These are phyloP conservation scores for Turdus rufiventris DNA, from an alignment of 2,113 vertebrate species.

Conservation along the genomic window DNA sequence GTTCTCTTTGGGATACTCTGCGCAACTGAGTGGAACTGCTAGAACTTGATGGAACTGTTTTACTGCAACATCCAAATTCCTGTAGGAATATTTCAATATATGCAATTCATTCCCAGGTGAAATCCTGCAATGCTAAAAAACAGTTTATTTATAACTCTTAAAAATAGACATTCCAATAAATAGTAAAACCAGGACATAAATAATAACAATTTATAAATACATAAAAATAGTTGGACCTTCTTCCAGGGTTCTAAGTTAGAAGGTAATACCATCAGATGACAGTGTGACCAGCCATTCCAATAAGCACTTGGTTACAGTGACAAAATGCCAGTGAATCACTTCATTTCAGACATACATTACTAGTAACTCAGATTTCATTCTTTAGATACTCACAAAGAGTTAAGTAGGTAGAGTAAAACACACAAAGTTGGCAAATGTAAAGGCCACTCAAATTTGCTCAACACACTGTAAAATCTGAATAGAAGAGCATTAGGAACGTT, in stretches of 20 bases:
- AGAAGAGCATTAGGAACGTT: not conserved
- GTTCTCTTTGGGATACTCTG: not conserved
- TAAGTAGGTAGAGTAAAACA: not conserved
- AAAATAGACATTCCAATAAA: not conserved
- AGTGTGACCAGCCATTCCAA: not conserved
- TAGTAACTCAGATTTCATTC: not conserved
- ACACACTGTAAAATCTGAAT: not conserved
- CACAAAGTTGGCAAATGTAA: not conserved
- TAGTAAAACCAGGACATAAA: not conserved
- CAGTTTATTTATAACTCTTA: not conserved
- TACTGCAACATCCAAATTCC: not conserved
- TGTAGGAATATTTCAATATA: not conserved
- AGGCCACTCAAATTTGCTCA: not conserved
- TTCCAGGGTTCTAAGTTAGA: not conserved
- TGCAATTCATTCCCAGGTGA: not conserved
- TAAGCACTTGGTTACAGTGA: not conserved
- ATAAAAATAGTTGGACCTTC: not conserved
- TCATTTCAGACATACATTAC: not conserved
- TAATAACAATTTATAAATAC: not conserved
- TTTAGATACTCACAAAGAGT: not conserved
- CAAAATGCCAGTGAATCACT: not conserved
- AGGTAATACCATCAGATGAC: not conserved
- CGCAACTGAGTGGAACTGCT: not conserved
- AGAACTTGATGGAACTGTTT: not conserved
- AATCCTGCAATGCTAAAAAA: not conserved